Conservation (phyloP, 2,888 invertebrate species). For the Beris chalybata region DNA sequence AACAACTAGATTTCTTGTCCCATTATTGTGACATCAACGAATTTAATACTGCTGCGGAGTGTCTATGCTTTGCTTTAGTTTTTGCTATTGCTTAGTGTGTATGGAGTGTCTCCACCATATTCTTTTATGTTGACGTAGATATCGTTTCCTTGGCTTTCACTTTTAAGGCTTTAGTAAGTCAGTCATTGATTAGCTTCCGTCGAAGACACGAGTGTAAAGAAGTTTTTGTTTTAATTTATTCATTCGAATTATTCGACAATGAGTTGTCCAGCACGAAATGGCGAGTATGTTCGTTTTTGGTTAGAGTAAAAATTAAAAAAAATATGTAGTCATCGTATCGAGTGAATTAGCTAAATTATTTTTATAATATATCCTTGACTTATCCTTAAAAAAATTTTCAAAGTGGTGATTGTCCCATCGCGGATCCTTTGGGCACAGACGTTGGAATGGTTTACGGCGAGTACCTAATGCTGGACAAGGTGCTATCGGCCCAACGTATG, state of each 20-base stretch:
- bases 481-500: conserved; percentile 79
- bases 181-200: not conserved
- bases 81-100: no score
- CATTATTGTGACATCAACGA: conserved; percentile 1
- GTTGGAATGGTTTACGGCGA: conserved; percentile 87
- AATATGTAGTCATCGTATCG: no score
- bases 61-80: no score
- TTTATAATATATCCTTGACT: not conserved
- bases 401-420: conserved; percentile 51
- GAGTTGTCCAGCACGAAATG: conserved; percentile 49
- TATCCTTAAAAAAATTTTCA: not conserved
- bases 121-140: no score
- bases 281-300: conserved; percentile 25
- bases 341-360: not conserved
- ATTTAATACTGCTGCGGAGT: no score
- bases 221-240: conserved; percentile 6
- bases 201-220: not conserved
- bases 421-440: conserved; percentile 66
- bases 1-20: not conserved
- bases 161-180: conserved; percentile 29
- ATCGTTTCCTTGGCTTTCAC: conserved; percentile 4
- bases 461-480: conserved; percentile 86
- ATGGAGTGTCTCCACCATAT: no score
- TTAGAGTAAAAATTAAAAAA: not conserved
- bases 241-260: conserved; percentile 39